These are phyloP conservation scores for Lophius piscatorius DNA, from an alignment of 2,113 vertebrate species.

Conservation along the genomic window DNA sequence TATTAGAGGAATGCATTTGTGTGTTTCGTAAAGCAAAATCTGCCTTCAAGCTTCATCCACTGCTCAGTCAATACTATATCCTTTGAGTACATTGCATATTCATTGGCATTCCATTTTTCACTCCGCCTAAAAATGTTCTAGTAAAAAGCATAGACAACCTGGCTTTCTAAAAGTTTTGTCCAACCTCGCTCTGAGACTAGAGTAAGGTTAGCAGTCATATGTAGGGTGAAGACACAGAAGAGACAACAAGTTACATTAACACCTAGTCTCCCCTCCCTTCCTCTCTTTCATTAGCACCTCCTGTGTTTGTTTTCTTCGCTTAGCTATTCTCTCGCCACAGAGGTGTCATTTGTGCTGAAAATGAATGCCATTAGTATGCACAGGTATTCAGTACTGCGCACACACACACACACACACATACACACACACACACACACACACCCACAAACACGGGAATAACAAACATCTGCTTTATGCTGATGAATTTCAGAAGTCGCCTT, in stretches of 20 bases:
- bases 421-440: constrained; percentile 19
- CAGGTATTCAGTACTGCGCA: constrained; percentile 42
- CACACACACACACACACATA: constrained; percentile 18
- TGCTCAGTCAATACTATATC: constrained; percentile 11
- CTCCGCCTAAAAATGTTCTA: neutral
- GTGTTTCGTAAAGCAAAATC: no score
- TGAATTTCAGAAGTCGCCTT: no score
- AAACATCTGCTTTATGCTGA: constrained; percentile 43
- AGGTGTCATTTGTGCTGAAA: constrained; percentile 62
- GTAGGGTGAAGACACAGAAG: constrained; percentile 27
- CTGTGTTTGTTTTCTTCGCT: constrained; percentile 49
- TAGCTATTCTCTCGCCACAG: constrained; percentile 44
- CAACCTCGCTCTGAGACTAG: constrained; percentile 15
- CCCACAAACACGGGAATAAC: constrained; percentile 25
- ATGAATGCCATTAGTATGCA: constrained; percentile 61
- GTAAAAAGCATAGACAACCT: neutral
- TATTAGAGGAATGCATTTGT: constrained; percentile 1
- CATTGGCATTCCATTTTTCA: neutral
- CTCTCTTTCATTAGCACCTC: constrained; percentile 61
- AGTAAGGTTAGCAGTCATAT: constrained; percentile 33
- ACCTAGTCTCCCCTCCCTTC: constrained; percentile 46
- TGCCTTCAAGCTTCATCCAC: neutral
- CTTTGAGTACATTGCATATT: neutral
- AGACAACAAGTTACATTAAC: constrained; percentile 44
- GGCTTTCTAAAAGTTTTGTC: neutral